These are phyloP conservation scores for Psix sp. DNA, from an alignment of 1,140 invertebrate genomes.

Conservation along the genomic window DNA sequence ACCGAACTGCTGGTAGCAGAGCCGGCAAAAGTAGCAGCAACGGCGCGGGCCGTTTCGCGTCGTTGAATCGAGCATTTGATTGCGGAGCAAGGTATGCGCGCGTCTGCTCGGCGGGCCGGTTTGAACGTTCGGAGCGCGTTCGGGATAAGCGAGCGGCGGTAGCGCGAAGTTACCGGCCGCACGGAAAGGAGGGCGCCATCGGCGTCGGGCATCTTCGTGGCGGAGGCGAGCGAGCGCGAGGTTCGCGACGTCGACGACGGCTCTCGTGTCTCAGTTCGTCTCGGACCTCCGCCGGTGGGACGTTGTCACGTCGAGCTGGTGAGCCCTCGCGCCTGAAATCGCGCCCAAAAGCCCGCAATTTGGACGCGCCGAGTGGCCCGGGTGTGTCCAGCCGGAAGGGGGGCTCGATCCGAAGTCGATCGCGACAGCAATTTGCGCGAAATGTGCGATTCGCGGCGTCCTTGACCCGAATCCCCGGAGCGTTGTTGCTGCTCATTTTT, in stretches of 20 bases:
- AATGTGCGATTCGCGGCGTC: conserved; percentile 8
- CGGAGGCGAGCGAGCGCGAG: not conserved
- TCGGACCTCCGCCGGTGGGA: conserved; percentile 40
- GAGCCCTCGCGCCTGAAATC: not conserved
- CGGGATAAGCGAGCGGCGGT: conserved; percentile 27
- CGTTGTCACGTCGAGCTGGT: conserved; percentile 1
- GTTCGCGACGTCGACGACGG: not conserved
- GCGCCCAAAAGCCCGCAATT: conserved; percentile 8
- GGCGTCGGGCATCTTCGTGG: not conserved
- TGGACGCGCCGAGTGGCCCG: not conserved
- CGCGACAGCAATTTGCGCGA: not conserved
- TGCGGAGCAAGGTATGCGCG: no score
- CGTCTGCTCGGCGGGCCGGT: no score
- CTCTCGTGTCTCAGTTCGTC: conserved; percentile 52
- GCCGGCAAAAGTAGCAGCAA: no score
- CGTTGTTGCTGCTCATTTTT: conserved; percentile 7
- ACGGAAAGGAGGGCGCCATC: conserved; percentile 15
- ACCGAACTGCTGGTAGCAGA: no score
- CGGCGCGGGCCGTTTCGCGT: no score
- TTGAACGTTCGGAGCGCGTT: no score
- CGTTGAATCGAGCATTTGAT: no score
- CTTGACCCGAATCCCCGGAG: conserved; percentile 28
- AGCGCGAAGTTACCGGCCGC: conserved; percentile 21
- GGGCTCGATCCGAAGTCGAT: not conserved
- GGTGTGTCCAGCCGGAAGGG: not conserved